Evolutionary conservation across 2,888 invertebrate species (phyloP).

Genomic region (Acleris emargana): DNA sequence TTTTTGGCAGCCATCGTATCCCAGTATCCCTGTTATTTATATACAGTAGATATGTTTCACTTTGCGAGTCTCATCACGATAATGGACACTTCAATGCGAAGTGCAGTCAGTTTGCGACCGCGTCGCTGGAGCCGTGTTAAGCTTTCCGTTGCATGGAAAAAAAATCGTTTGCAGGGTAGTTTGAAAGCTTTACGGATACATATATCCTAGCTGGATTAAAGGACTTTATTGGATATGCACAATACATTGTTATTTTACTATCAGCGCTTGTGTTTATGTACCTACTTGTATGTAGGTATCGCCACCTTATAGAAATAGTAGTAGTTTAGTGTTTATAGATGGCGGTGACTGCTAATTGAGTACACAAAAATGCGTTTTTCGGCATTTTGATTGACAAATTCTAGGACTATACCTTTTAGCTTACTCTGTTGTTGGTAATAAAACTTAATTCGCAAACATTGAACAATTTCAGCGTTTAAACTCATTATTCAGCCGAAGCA

Average conservation of each 20-base stretch:
- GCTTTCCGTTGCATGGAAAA: constrained; percentile 38
- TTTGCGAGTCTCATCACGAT: constrained; percentile 63
- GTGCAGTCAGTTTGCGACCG: constrained; percentile 53
- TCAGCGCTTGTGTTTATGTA: too few species aligned
- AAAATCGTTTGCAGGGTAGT: constrained; percentile 15
- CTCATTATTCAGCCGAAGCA: constrained; percentile 16
- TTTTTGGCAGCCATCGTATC: neutral
- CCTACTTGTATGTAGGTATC: too few species aligned
- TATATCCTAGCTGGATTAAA: neutral
- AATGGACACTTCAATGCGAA: constrained; percentile 67
- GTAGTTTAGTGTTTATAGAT: too few species aligned
- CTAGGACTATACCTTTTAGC: too few species aligned
- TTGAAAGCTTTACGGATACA: neutral
- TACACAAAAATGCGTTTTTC: too few species aligned
- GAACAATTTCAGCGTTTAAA: constrained; percentile 18
- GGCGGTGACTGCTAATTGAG: too few species aligned
- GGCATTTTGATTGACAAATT: too few species aligned
- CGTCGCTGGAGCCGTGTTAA: constrained; percentile 44
- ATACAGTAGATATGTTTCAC: constrained; percentile 46
- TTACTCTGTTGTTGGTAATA: neutral
- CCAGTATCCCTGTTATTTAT: neutral
- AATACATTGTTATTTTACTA: neutral
- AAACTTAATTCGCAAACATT: constrained; percentile 10
- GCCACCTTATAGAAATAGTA: too few species aligned
- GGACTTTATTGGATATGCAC: neutral